Conservation (phyloP, 2,797 vertebrate species). For the Austrolebias charrua region DNA sequence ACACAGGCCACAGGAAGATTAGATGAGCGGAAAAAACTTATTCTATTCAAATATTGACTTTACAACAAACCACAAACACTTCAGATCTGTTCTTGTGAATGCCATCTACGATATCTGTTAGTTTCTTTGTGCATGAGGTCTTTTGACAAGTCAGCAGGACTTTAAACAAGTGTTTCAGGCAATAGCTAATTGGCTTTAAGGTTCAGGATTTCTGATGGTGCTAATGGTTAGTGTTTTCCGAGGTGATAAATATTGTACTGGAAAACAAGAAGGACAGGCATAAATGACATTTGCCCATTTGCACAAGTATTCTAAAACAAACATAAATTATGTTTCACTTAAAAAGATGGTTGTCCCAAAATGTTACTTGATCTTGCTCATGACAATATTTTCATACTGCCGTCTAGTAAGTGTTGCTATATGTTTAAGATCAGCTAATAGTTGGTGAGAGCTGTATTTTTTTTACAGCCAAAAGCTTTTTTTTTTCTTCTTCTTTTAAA, state of each 20-base stretch:
- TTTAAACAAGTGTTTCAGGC: neutral
- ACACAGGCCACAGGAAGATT: constrained; percentile 43
- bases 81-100: neutral
- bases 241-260: neutral
- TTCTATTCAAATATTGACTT: constrained; percentile 39
- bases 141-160: neutral
- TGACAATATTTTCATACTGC: no score
- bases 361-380: neutral
- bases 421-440: neutral
- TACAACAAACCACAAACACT: constrained; percentile 11
- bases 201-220: neutral
- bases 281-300: no score
- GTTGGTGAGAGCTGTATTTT: neutral
- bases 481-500: neutral
- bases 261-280: neutral
- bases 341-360: neutral
- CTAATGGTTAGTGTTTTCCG: neutral
- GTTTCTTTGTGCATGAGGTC: neutral
- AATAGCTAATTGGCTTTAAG: neutral
- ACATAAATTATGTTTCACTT: neutral
- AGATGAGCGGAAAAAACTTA: constrained; percentile 17
- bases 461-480: neutral
- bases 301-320: neutral
- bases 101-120: no score
- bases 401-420: neutral